Conservation (phyloP, 1,140 invertebrate genomes). For the Drosophila busckii region DNA sequence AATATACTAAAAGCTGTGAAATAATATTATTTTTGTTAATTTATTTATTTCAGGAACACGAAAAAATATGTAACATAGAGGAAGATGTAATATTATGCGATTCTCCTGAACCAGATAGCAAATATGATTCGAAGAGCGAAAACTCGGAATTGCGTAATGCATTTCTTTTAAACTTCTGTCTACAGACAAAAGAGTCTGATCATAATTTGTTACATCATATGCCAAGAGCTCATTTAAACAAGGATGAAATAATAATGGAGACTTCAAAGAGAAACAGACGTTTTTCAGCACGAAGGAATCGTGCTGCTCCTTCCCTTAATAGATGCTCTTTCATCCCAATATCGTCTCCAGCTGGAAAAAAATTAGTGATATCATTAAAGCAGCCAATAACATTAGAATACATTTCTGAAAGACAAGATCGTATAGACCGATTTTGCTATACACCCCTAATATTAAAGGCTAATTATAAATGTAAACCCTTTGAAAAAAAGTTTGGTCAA, state of each 20-base stretch:
- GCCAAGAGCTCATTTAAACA: constrained; percentile 44
- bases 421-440: constrained; percentile 80
- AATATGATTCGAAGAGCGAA: constrained; percentile 46
- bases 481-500: constrained; percentile 74
- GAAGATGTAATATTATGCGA: constrained; percentile 78
- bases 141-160: constrained; percentile 61
- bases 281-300: constrained; percentile 79
- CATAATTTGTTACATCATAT: constrained; percentile 30
- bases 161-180: constrained; percentile 71
- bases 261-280: constrained; percentile 59
- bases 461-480: constrained; percentile 79
- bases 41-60: constrained; percentile 80
- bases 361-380: constrained; percentile 80
- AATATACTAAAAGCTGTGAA: too few relatives aligned
- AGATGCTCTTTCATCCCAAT: constrained; percentile 81
- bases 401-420: constrained; percentile 80
- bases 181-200: constrained; percentile 48
- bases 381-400: constrained; percentile 79
- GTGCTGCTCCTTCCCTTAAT: constrained; percentile 79
- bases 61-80: constrained; percentile 79
- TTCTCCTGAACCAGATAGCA: constrained; percentile 56
- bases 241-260: constrained; percentile 38
- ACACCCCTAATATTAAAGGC: constrained; percentile 78
- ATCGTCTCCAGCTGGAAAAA: constrained; percentile 81
- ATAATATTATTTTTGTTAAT: neutral